A percentile compares a stretch with the other conserved stretches of the same genome.
Evolutionary conservation across 2,888 invertebrate genomes (phyloP).

Genomic region (Pyrgus malvae): DNA sequence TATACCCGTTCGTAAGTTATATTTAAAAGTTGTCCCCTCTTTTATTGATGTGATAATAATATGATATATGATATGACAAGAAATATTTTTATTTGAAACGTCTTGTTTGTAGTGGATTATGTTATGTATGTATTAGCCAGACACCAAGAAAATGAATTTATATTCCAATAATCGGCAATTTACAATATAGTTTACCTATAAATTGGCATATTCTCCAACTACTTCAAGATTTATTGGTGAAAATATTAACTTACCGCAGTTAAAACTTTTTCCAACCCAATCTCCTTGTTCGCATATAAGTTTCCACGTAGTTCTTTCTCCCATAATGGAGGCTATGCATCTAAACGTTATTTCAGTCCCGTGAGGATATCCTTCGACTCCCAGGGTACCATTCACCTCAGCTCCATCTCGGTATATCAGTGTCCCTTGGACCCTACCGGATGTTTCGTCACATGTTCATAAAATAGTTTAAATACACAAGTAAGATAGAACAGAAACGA

Average conservation of each 20-base stretch:
- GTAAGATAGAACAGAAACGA: conserved; percentile 1
- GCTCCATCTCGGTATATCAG: conserved; percentile 88
- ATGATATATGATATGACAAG: too few relatives aligned
- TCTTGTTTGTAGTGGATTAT: too few relatives aligned
- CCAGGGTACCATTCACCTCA: conserved; percentile 84
- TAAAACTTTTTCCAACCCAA: conserved; percentile 91
- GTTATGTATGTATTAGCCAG: too few relatives aligned
- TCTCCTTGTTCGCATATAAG: conserved; percentile 92
- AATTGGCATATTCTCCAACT: too few relatives aligned
- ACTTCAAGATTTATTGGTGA: too few relatives aligned
- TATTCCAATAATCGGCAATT: too few relatives aligned
- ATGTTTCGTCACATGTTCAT: conserved; percentile 15
- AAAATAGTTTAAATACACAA: conserved; percentile 8
- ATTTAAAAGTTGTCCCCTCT: too few relatives aligned
- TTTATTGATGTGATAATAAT: too few relatives aligned
- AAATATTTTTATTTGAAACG: too few relatives aligned
- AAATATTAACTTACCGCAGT: conserved; percentile 84
- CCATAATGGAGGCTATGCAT: conserved; percentile 91
- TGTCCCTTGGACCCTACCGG: conserved; percentile 87
- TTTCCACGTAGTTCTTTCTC: conserved; percentile 92
- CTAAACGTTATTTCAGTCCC: conserved; percentile 92
- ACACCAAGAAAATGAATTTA: too few relatives aligned
- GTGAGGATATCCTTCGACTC: conserved; percentile 87
- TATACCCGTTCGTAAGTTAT: too few relatives aligned
- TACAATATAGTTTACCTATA: too few relatives aligned